Base-by-base conservation (phyloP, 1,140 invertebrate genomes). In the Neuroterus valhalla region DNA sequence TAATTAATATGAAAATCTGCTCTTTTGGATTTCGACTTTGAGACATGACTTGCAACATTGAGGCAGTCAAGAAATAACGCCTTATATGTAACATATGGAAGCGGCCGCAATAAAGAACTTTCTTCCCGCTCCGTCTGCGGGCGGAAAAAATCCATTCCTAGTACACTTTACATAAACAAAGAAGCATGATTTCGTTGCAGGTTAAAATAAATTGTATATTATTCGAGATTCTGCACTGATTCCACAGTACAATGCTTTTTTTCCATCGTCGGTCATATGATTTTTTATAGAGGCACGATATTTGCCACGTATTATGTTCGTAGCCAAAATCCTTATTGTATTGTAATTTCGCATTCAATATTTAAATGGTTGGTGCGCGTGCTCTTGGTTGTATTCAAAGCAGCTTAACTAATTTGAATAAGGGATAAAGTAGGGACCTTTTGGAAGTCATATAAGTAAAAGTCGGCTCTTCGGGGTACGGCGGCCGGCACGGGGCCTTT, bases 321-420 rank as follows among this genome's bases (percentile, higher is more conserved):
- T 52, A 23, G 46, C 79, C 78, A 71, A 81, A 80, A 82, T 77
- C 76, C 81, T 78, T 82, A 80, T 82, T 82, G 81, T 82, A 82
- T 82, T 82, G 71, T 82, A 82, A 82, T 82, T 80, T 77, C 46
- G 42, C 68, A 72, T 55, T 74, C 75, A 72, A 77, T 78, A 81
- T 81, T 78, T 81, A 81, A 80, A 73, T 72, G 76, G 75, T 71
- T 71, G 74, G 74, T 69, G 73, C 78, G 78, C 77, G 78, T 80
- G 78, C 78, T 76, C 77, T 75, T 75, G 78, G 75, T 81, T 81
- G 75, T 77, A 81, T 81, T 81, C 80, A 77, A 79, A 81, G 72
- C 66, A 79, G 78, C 74, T 82, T 77, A 78, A 76, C 69, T 74
- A 78, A 81, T 82, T 82, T 81, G 77, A 82, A 80, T 82, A 80